phyloP scores from a whole-genome alignment of 2,797 vertebrate genomes.

The Aythya fuligula region DNA sequence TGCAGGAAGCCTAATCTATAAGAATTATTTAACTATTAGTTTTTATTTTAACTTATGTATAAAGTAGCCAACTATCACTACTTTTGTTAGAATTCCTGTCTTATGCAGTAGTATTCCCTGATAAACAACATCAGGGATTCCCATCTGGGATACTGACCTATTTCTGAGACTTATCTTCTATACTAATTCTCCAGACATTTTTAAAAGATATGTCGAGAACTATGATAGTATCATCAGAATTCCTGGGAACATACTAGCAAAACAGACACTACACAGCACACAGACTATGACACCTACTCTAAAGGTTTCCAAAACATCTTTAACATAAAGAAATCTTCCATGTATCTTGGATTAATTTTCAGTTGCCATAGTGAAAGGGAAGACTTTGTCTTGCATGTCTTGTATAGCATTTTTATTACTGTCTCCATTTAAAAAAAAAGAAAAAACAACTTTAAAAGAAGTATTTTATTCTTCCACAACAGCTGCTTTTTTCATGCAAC shows the following conservation, averaged over 20 bases:
- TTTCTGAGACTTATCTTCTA: background rate
- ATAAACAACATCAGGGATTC: background rate
- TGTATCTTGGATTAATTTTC: background rate
- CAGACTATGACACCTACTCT: background rate
- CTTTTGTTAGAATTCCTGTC: background rate
- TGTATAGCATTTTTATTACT: background rate
- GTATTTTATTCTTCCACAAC: background rate
- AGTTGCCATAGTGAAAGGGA: background rate
- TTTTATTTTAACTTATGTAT: background rate
- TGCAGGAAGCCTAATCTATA: background rate
- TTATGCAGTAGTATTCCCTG: background rate
- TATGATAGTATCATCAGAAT: background rate
- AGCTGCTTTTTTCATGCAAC: background rate
- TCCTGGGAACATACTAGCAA: background rate
- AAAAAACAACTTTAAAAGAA: background rate
- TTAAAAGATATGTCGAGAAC: background rate
- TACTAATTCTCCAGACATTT: background rate
- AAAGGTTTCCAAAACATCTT: background rate
- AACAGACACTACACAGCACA: background rate
- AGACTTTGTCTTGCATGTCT: background rate
- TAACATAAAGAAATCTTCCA: background rate
- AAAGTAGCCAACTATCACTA: background rate
- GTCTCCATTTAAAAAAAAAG: background rate
- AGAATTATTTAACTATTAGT: background rate
- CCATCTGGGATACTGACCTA: background rate